Conservation (phyloP, 2,797 vertebrate genomes). For the Natrix natrix region DNA sequence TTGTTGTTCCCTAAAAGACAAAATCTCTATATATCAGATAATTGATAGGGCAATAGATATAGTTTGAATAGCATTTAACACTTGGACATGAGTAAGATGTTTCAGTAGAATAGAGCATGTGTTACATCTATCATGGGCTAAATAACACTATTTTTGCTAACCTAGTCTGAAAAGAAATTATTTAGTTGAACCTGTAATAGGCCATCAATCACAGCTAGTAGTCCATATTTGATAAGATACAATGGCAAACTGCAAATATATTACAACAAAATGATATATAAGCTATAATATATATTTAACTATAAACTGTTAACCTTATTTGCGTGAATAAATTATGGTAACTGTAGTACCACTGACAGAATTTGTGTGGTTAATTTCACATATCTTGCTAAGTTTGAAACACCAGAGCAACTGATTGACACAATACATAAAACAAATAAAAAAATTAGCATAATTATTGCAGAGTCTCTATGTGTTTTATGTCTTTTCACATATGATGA, state of each 20-base stretch:
- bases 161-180: background rate
- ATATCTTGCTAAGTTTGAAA: background rate
- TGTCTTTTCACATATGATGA: background rate
- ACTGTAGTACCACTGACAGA: background rate
- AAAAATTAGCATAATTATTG: background rate
- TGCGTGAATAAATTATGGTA: background rate
- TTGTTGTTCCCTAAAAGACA: slow-evolving; percentile 86
- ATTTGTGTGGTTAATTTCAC: background rate
- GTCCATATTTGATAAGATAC: background rate
- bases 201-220: background rate
- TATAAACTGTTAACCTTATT: background rate
- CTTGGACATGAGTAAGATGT: background rate
- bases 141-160: background rate
- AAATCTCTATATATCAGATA: slow-evolving; percentile 36
- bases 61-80: background rate
- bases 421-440: background rate
- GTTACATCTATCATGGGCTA: background rate
- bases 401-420: background rate
- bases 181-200: background rate
- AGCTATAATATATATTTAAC: background rate
- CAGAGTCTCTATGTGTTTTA: background rate
- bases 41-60: background rate
- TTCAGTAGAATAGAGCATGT: background rate
- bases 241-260: background rate
- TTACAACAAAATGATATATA: background rate